Conservation (phyloP, 2,113 vertebrate genomes). For the Anolis carolinensis region DNA sequence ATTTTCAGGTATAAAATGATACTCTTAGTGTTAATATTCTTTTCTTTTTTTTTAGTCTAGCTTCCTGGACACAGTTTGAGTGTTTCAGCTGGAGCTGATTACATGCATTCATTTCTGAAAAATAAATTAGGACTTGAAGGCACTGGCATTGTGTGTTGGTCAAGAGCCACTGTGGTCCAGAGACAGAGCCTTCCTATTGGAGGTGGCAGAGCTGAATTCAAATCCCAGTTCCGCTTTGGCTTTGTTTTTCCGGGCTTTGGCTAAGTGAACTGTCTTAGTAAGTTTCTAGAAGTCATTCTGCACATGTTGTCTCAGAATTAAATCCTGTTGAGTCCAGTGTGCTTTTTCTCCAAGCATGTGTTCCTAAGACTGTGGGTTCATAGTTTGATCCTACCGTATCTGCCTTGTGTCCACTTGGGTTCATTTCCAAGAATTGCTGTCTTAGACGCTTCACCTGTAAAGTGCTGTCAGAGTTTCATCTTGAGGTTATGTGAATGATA, state of each 20-base stretch:
- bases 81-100: slow-evolving; percentile 58
- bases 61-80: slow-evolving; percentile 59
- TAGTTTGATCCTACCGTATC: neutral
- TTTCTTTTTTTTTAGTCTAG: neutral
- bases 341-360: neutral
- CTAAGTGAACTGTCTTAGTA: neutral
- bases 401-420: neutral
- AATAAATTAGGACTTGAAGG: neutral
- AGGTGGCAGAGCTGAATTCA: slow-evolving; percentile 17
- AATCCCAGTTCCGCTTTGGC: neutral
- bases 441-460: neutral
- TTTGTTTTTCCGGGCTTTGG: neutral
- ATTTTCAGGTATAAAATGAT: slow-evolving; percentile 55
- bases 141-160: neutral
- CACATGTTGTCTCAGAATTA: neutral
- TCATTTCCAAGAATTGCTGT: neutral
- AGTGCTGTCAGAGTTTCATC: neutral
- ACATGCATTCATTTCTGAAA: slow-evolving; percentile 48
- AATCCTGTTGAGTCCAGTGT: neutral
- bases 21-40: neutral
- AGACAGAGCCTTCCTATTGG: neutral
- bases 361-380: neutral
- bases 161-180: slow-evolving; percentile 9
- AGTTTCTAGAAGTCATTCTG: neutral
- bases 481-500: neutral